phyloP scores from a whole-genome alignment of 2,888 invertebrate genomes.

The Zygaena filipendulae region DNA sequence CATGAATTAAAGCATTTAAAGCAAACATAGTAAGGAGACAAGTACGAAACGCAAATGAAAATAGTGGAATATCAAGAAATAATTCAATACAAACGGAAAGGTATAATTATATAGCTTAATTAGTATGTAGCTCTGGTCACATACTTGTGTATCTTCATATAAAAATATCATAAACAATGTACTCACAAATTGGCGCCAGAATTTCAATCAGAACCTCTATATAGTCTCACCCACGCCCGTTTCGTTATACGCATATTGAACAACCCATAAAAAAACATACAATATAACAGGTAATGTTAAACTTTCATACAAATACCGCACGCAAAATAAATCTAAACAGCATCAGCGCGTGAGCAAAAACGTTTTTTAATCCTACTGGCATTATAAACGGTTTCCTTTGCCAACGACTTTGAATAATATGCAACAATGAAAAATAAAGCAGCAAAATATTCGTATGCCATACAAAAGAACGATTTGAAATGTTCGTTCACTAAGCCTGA shows the following conservation, averaged over 20 bases:
- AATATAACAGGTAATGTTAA: too few species aligned
- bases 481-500: too few species aligned
- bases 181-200: too few species aligned
- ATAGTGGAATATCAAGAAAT: slow-evolving; percentile 21
- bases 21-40: slow-evolving; percentile 22
- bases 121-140: too few species aligned
- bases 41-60: slow-evolving; percentile 24
- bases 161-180: slow-evolving; percentile 22
- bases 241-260: too few species aligned
- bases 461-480: slow-evolving; percentile 22
- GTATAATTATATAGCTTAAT: too few species aligned
- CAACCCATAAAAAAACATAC: too few species aligned
- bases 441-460: slow-evolving; percentile 60
- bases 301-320: slow-evolving; percentile 19
- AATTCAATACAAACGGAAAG: slow-evolving; percentile 17
- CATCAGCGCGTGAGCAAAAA: slow-evolving; percentile 30
- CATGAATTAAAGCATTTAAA: slow-evolving; percentile 19
- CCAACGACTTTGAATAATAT: too few species aligned
- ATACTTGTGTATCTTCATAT: slow-evolving; percentile 59
- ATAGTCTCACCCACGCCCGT: too few species aligned
- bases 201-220: too few species aligned
- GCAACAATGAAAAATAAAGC: slow-evolving; percentile 53
- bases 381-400: slow-evolving; percentile 15
- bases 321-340: slow-evolving; percentile 59
- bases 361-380: slow-evolving; percentile 19